These are phyloP conservation scores for Drosophila tani DNA, from an alignment of 1,140 invertebrate species.

Conservation along the genomic window DNA sequence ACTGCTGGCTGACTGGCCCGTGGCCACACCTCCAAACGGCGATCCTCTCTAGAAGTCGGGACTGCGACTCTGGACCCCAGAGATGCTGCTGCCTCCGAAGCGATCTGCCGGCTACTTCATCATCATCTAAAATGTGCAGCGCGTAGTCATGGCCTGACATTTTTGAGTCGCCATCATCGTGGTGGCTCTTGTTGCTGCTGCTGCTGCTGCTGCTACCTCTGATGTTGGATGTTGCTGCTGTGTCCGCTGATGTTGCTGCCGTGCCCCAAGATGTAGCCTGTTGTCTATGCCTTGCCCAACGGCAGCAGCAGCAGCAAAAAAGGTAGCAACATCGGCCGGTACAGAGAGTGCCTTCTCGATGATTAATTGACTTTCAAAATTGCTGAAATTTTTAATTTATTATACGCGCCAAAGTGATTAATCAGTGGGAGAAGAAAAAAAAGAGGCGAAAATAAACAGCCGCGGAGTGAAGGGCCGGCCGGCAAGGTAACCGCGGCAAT, in stretches of 20 bases:
- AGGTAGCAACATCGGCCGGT: conserved; percentile 60
- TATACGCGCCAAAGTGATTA: conserved; percentile 84
- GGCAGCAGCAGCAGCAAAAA: conserved; percentile 32
- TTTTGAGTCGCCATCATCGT: conserved; percentile 66
- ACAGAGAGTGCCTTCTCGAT: conserved; percentile 68
- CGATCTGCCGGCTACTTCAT: conserved; percentile 79
- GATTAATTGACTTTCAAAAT: conserved; percentile 85
- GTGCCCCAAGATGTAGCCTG: conserved; percentile 21
- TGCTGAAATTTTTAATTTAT: conserved; percentile 85
- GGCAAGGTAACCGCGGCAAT: conserved; percentile 28
- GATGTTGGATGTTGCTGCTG: conserved; percentile 24
- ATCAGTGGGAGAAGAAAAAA: conserved; percentile 74
- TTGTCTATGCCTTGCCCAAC: conserved; percentile 46
- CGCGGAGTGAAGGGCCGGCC: conserved; percentile 47
- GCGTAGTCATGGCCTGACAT: conserved; percentile 78
- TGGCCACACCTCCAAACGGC: conserved; percentile 59
- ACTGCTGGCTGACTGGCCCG: conserved; percentile 14
- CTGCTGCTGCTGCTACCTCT: conserved; percentile 1
- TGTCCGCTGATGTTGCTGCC: conserved; percentile 16
- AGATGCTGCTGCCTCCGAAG: conserved; percentile 11
- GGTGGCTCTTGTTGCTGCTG: conserved; percentile 5
- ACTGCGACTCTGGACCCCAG: conserved; percentile 4
- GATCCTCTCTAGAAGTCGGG: conserved; percentile 20
- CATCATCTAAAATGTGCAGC: conserved; percentile 74
- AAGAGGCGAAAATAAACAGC: conserved; percentile 38